phyloP scores from a whole-genome alignment of 2,888 invertebrate species.

The Pachydiplax longipennis region DNA sequence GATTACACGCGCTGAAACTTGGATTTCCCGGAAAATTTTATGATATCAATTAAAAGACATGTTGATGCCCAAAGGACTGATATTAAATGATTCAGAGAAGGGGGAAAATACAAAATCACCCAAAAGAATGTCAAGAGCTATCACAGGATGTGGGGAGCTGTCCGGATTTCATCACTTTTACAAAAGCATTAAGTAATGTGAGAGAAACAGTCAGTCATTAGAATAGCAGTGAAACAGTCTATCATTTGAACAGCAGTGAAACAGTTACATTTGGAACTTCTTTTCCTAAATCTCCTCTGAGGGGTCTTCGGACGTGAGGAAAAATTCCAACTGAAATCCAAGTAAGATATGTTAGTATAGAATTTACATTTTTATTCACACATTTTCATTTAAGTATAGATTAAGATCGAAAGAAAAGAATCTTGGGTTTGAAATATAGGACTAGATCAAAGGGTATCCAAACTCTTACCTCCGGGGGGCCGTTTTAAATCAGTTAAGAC shows the following conservation, averaged over 20 bases:
- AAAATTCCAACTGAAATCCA: neutral
- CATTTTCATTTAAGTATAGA: neutral
- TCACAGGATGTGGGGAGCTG: conserved; percentile 29
- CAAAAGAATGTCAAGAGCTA: neutral
- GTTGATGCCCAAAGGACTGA: neutral
- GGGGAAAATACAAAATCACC: neutral
- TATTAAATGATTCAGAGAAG: neutral
- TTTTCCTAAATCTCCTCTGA: neutral
- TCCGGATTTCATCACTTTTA: neutral
- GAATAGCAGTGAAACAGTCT: neutral
- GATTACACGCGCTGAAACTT: neutral
- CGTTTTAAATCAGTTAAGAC: no score
- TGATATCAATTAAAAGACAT: neutral
- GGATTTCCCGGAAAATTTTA: neutral
- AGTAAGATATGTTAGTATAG: neutral
- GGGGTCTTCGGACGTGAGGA: neutral
- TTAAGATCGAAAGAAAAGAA: neutral
- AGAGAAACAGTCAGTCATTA: neutral
- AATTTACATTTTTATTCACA: neutral
- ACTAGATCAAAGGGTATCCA: no score
- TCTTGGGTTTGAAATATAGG: neutral
- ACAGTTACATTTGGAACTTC: neutral
- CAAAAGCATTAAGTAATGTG: neutral
- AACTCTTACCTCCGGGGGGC: no score
- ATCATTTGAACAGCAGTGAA: neutral